Base-by-base conservation (phyloP, 2,888 invertebrate genomes). In the Macaria notata region DNA sequence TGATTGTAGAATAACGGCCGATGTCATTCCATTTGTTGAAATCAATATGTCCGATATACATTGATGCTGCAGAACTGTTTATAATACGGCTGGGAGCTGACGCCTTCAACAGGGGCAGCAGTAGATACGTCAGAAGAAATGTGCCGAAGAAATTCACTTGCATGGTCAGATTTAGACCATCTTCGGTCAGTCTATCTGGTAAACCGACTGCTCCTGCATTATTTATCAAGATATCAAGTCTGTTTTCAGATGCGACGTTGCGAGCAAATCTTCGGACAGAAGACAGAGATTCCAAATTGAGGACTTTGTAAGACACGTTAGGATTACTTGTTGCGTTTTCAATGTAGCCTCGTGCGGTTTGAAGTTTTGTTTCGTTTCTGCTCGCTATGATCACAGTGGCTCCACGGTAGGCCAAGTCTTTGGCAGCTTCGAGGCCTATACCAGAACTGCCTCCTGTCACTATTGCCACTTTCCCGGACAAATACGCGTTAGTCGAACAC, bases 91-190 rank as follows among this genome's bases (percentile, higher is more conserved):
- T 93, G 1, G 93, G 93, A 0, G 90, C 82, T 1, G 93, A 93
- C 3, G 73, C 66, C 76, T 92, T 93, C 19, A 95, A 70, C 66
- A 88, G 64, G 59, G 89, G 89, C 63, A 89, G 75, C 56, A 96
- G 84, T 59, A 96, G 86, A 77, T 94, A 94, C 0, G 95, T 95
- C 41, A 96, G 87, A 43, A 96, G 83, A 75, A 96, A 96, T 0
- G 94, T 93, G 6, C 95, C 95, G 70, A 95, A 94, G 74, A 95
- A 94, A 75, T 96, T 96, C 49, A 94, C 92, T 73, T 95, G 95
- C 93, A 95, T 94, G 1, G 93, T 93, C 2, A 92, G 75, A 64
- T 95, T 94, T 33, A 95, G 79, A 0, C 94, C 94, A 65, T 95
- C 95, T 66, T 92, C 89, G 0, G 95, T 94, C 9, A 89, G 74